Conservation (phyloP, 2,113 vertebrate genomes). For the Herpailurus yagouaroundi region DNA sequence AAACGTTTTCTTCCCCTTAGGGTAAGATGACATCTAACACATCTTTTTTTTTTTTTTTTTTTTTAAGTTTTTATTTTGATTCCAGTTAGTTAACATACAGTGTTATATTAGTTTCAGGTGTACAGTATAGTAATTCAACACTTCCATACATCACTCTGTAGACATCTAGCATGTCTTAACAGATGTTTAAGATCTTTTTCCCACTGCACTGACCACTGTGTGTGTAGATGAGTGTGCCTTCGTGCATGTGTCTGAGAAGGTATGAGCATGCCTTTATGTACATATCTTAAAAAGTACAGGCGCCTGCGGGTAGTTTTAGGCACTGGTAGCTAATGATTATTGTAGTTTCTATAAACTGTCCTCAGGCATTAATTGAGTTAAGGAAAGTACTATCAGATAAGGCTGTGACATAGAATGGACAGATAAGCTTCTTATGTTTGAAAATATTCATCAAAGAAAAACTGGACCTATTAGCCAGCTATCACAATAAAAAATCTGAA, state of each 20-base stretch:
- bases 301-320: slow-evolving; percentile 21
- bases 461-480: neutral
- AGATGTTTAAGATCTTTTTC: neutral
- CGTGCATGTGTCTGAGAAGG: neutral
- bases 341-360: neutral
- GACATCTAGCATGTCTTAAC: neutral
- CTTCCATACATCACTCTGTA: neutral
- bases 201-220: neutral
- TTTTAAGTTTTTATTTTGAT: neutral
- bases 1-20: neutral
- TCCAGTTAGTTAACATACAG: neutral
- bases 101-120: neutral
- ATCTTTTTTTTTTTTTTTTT: neutral
- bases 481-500: neutral
- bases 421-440: neutral
- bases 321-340: slow-evolving; percentile 10
- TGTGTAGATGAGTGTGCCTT: neutral
- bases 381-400: slow-evolving; percentile 59
- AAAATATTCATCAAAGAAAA: slow-evolving; percentile 62
- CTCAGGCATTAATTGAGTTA: slow-evolving; percentile 55
- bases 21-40: neutral
- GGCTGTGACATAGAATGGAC: neutral
- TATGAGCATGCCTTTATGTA: neutral
- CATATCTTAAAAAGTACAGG: neutral
- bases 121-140: neutral